A percentile compares a stretch with the other conserved stretches of the same genome.
These are phyloP conservation scores for Python bivittatus DNA, from an alignment of 2,113 vertebrate species.

Conservation along the genomic window DNA sequence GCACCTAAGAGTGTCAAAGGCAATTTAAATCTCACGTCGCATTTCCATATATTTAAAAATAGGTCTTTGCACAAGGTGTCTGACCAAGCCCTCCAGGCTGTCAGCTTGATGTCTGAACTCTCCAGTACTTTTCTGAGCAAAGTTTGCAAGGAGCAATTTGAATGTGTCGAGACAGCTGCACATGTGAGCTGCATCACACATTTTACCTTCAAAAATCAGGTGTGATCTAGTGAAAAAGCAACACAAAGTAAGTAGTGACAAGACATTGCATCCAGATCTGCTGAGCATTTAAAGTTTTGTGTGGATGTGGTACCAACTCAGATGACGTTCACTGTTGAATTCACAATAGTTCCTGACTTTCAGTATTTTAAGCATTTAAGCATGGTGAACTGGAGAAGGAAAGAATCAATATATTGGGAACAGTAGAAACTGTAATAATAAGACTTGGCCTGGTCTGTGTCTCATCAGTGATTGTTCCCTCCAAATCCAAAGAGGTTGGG, in stretches of 20 bases:
- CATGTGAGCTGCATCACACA: not conserved
- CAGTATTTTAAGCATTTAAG: not conserved
- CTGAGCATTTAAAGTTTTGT: not conserved
- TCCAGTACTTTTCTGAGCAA: not conserved
- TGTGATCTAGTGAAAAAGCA: not conserved
- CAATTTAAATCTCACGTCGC: not conserved
- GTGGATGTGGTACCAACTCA: accelerated
- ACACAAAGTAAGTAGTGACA: not conserved
- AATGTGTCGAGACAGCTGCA: accelerated
- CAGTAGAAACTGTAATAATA: not conserved
- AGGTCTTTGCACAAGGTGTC: not conserved
- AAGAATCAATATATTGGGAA: not conserved
- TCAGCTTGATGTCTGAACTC: not conserved
- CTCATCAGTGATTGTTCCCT: not conserved
- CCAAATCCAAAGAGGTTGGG: not conserved
- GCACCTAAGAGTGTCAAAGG: not conserved
- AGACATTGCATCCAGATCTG: not conserved
- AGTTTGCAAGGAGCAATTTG: accelerated
- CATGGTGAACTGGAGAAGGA: not conserved
- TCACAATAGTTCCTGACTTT: not conserved
- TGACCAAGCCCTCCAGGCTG: too few species aligned
- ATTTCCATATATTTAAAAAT: not conserved
- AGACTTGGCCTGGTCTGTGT: not conserved
- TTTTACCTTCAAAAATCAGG: not conserved
- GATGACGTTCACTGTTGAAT: not conserved